phyloP scores from a whole-genome alignment of 2,888 invertebrate genomes.

The Gerosis bhagava region DNA sequence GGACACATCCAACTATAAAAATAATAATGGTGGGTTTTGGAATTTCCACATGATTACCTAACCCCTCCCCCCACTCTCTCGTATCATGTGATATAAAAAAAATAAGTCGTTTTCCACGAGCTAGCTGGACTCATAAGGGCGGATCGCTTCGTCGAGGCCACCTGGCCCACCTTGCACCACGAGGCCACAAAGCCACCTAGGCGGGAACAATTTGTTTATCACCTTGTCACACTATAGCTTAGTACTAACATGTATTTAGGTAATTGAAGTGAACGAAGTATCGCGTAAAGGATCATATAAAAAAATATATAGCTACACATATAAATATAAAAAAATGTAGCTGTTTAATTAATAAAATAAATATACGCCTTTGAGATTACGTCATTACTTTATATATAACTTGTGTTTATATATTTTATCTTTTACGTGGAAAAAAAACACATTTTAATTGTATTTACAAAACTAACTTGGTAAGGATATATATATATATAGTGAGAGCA shows the following conservation, averaged over 20 bases:
- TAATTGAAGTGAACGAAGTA: conserved; percentile 59
- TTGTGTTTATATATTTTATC: conserved; percentile 37
- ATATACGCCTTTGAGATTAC: conserved; percentile 62
- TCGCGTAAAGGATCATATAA: conserved; percentile 49
- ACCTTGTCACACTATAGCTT: conserved; percentile 57
- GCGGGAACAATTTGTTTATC: conserved; percentile 68
- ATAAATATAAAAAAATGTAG: conserved; percentile 62
- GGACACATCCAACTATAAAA: too few relatives aligned
- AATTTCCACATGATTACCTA: too few relatives aligned
- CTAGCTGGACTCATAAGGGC: too few relatives aligned
- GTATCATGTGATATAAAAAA: too few relatives aligned
- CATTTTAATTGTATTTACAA: conserved; percentile 44
- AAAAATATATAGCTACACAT: conserved; percentile 54
- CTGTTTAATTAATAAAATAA: conserved; percentile 55
- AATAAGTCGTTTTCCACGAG: too few relatives aligned
- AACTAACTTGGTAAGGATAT: conserved; percentile 46
- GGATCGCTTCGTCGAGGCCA: too few relatives aligned
- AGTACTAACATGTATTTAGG: conserved; percentile 57
- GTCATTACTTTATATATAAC: conserved; percentile 42
- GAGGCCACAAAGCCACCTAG: conserved; percentile 51
- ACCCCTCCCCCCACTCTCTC: too few relatives aligned
- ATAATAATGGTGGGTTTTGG: too few relatives aligned
- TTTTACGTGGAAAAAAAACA: conserved; percentile 37
- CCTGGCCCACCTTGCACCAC: too few relatives aligned
- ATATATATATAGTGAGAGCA: conserved; percentile 57